phyloP scores from a whole-genome alignment of 2,797 vertebrate species.

The Momotus momota region DNA sequence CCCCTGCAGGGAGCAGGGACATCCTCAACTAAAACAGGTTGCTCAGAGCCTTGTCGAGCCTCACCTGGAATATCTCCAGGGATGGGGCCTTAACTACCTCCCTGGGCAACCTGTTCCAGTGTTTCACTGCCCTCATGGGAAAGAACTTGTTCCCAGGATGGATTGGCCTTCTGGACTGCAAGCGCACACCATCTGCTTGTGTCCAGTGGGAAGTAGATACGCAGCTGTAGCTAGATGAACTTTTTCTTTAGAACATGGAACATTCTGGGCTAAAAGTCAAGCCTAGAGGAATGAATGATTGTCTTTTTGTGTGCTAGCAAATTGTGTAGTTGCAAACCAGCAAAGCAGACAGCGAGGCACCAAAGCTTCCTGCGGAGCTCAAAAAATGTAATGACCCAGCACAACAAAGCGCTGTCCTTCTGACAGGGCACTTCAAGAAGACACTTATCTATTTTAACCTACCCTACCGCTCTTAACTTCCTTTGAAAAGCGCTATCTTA shows the following conservation, averaged over 20 bases:
- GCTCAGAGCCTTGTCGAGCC: no score
- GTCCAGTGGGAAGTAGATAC: background rate
- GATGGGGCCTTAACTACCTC: no score
- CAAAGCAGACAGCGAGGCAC: background rate
- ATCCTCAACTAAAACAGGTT: no score
- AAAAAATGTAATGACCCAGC: slow-evolving; percentile 9
- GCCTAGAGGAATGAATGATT: background rate
- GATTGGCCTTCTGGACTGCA: no score
- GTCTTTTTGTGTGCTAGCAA: background rate
- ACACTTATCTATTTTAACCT: background rate
- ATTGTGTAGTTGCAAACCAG: background rate
- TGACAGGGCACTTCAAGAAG: background rate
- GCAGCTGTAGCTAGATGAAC: background rate
- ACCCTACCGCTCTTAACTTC: background rate
- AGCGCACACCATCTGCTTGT: no score
- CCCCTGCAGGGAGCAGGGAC: no score
- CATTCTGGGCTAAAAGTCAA: background rate
- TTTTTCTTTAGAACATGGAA: background rate
- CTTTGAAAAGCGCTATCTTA: background rate
- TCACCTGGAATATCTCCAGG: no score
- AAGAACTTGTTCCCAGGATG: no score
- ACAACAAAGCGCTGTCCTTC: background rate
- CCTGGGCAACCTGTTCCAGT: no score
- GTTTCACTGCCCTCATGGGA: no score
- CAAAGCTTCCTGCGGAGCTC: background rate